A percentile compares a stretch with the other conserved stretches of the same genome.
Evolutionary conservation across 1,140 invertebrate species (phyloP).

Genomic region (Nasonia giraulti): DNA sequence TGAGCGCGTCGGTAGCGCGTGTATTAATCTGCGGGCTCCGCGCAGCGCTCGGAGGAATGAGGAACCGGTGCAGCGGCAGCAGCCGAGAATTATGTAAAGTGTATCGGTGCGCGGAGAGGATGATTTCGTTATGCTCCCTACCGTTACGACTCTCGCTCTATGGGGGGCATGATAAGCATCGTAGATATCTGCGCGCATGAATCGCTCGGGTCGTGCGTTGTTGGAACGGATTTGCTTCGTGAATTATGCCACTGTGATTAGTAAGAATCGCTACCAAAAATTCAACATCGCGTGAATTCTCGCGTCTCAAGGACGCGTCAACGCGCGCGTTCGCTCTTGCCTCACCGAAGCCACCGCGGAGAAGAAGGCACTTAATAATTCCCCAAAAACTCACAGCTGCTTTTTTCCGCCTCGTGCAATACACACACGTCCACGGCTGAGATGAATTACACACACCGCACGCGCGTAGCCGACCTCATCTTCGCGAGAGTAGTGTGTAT

Average conservation of each 20-base stretch:
- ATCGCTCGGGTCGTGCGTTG: conserved; percentile 1
- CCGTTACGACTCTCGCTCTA: not conserved
- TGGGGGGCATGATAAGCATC: not conserved
- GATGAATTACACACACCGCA: not conserved
- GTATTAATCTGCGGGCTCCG: not conserved
- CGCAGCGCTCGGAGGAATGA: not conserved
- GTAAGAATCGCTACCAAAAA: not conserved
- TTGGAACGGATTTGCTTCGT: not conserved
- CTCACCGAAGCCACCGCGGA: not conserved
- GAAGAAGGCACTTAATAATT: conserved; percentile 6
- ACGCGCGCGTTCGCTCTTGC: not conserved
- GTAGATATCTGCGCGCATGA: conserved; percentile 17
- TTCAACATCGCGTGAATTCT: not conserved
- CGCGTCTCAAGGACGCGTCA: conserved; percentile 5
- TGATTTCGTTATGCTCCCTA: not conserved
- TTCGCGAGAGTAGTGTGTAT: not conserved
- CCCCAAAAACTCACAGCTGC: not conserved
- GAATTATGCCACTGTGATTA: not conserved
- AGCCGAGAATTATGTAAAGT: not conserved
- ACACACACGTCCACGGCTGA: not conserved
- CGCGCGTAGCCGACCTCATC: not conserved
- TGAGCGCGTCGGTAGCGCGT: not conserved
- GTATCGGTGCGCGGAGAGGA: not conserved
- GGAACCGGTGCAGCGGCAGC: not conserved
- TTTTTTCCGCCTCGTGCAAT: not conserved